These are phyloP conservation scores for Parasteatoda tepidariorum DNA, from an alignment of 1,140 invertebrate genomes.

Conservation along the genomic window DNA sequence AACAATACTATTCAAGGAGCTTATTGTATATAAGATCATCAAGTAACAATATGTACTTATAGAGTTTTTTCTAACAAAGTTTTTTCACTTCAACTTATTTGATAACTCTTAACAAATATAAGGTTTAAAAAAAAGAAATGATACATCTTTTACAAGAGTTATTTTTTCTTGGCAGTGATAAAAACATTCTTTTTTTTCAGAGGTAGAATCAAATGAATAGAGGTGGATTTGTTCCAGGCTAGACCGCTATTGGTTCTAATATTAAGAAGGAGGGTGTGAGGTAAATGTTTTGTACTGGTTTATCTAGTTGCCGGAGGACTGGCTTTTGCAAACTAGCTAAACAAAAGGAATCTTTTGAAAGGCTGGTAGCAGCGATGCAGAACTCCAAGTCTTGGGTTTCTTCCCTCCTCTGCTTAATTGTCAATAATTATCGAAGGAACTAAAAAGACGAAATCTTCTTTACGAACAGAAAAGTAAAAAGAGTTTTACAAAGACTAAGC, in stretches of 20 bases:
- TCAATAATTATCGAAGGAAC: slow-evolving; percentile 61
- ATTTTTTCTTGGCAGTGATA: not conserved
- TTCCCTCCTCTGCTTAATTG: slow-evolving; percentile 55
- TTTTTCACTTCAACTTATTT: not conserved
- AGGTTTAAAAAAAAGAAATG: not conserved
- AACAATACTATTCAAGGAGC: not conserved
- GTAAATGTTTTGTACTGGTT: slow-evolving; percentile 32
- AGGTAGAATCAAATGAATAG: not conserved
- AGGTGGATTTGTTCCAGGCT: slow-evolving; percentile 30
- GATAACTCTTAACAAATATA: not conserved
- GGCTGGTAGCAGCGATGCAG: slow-evolving; percentile 44
- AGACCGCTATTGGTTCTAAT: slow-evolving; percentile 29
- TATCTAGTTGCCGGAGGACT: slow-evolving; percentile 48
- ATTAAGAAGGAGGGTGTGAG: not conserved
- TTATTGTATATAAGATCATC: not conserved
- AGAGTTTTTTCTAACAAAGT: not conserved
- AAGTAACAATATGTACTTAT: not conserved
- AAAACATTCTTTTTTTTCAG: not conserved
- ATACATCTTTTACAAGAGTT: not conserved
- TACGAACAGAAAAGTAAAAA: slow-evolving; percentile 30
- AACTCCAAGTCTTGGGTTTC: slow-evolving; percentile 39
- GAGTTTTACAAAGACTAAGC: slow-evolving; percentile 52
- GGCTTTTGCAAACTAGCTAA: slow-evolving; percentile 45
- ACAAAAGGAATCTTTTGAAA: slow-evolving; percentile 38
- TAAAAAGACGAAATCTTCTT: slow-evolving; percentile 58